Evolutionary conservation across 1,140 invertebrate genomes (phyloP).

Genomic region (Drosophila nigrodunni): DNA sequence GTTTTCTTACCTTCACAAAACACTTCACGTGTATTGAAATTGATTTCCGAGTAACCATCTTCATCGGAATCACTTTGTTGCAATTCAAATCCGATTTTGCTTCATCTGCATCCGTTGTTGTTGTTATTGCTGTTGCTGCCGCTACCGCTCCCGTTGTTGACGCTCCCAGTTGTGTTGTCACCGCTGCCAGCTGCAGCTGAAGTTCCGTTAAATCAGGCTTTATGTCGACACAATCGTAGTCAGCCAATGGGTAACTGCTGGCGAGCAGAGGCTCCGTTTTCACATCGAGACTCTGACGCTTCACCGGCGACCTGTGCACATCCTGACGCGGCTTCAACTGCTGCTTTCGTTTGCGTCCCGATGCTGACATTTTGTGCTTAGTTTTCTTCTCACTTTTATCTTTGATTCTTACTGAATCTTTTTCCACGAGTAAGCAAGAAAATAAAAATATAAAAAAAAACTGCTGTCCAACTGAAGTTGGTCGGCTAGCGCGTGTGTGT

Average conservation of each 20-base stretch:
- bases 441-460: conserved; percentile 13
- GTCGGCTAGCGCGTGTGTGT: conserved; percentile 66
- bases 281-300: conserved; percentile 54
- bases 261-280: conserved; percentile 43
- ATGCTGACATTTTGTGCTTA: conserved; percentile 48
- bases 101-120: conserved; percentile 9
- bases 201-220: conserved; percentile 68
- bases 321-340: conserved; percentile 66
- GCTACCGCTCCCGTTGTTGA: conserved; percentile 8
- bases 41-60: conserved; percentile 69
- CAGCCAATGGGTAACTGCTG: conserved; percentile 57
- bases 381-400: background rate
- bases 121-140: background rate
- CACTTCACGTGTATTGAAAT: conserved; percentile 50
- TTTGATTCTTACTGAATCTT: background rate
- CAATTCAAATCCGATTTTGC: conserved; percentile 34
- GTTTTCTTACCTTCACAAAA: conserved; percentile 59
- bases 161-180: background rate
- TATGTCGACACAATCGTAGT: conserved; percentile 63
- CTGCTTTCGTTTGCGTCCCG: conserved; percentile 70
- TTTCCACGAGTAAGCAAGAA: background rate
- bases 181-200: conserved; percentile 57
- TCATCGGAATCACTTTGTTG: conserved; percentile 74
- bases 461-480: conserved; percentile 34
- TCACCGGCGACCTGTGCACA: conserved; percentile 61